These are phyloP conservation scores for Cotesia congregata DNA, from an alignment of 2,888 invertebrate genomes.

Conservation along the genomic window DNA sequence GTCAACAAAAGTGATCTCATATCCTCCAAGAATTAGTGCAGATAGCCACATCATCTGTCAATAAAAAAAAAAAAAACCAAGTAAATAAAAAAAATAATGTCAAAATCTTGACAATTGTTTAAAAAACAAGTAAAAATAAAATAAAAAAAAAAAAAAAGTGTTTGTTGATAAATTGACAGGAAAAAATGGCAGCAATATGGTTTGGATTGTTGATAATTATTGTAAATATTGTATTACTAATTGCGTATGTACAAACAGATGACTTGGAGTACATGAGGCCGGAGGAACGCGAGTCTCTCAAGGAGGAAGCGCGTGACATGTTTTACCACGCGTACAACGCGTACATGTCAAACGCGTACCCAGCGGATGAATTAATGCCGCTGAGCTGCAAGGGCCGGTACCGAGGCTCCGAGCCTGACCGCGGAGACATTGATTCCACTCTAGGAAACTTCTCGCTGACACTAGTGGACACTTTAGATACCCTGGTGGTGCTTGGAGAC, in stretches of 20 bases:
- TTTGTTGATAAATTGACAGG: constrained; percentile 34
- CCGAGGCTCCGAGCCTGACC: constrained; percentile 88
- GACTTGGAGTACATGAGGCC: constrained; percentile 74
- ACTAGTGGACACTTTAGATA: constrained; percentile 94
- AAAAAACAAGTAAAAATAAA: constrained; percentile 43
- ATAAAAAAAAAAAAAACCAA: constrained; percentile 44
- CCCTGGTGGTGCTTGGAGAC: constrained; percentile 91
- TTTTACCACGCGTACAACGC: constrained; percentile 96
- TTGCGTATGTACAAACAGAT: constrained; percentile 58
- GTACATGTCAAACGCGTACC: constrained; percentile 97
- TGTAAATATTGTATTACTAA: constrained; percentile 25
- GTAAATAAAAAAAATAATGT: constrained; percentile 17
- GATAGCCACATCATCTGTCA: no score
- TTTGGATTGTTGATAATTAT: constrained; percentile 43
- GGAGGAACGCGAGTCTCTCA: constrained; percentile 74
- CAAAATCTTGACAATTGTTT: constrained; percentile 63
- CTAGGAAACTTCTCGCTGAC: constrained; percentile 98
- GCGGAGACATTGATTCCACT: constrained; percentile 97
- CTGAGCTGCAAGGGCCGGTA: constrained; percentile 93
- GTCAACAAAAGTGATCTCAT: no score
- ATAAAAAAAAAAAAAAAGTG: constrained; percentile 54
- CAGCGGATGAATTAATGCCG: constrained; percentile 98
- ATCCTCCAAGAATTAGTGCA: no score
- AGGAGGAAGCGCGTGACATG: constrained; percentile 91
- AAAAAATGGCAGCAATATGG: constrained; percentile 52